Evolutionary conservation across 1,140 invertebrate species (phyloP).

Genomic region (Aphelinus certus): DNA sequence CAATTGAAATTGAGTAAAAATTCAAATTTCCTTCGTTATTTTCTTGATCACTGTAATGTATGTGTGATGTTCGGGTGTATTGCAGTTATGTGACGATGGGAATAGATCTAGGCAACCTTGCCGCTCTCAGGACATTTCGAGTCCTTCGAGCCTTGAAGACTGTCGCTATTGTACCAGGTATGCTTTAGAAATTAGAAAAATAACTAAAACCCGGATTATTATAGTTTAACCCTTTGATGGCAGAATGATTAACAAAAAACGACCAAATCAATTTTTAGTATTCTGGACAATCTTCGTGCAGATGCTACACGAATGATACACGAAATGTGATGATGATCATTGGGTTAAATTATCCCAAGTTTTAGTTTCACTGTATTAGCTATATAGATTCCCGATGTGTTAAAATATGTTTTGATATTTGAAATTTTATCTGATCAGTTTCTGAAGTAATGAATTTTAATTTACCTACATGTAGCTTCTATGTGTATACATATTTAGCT

Average conservation of each 20-base stretch:
- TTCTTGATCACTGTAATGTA: slow-evolving; percentile 66
- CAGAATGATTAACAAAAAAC: too few relatives aligned
- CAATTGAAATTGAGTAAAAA: slow-evolving; percentile 21
- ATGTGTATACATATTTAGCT: slow-evolving; percentile 23
- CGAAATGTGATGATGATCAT: neutral
- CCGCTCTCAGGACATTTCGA: slow-evolving; percentile 97
- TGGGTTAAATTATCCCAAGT: slow-evolving; percentile 36
- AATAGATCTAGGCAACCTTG: slow-evolving; percentile 97
- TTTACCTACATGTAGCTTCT: neutral
- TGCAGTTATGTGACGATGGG: slow-evolving; percentile 98
- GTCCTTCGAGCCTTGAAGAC: slow-evolving; percentile 99
- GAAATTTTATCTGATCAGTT: too few relatives aligned
- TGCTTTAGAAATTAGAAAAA: slow-evolving; percentile 54
- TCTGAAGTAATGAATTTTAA: too few relatives aligned
- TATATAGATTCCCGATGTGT: too few relatives aligned
- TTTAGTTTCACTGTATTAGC: too few relatives aligned
- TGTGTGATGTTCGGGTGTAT: slow-evolving; percentile 68
- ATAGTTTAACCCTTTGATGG: neutral
- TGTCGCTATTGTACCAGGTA: slow-evolving; percentile 99
- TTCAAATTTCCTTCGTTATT: slow-evolving; percentile 41
- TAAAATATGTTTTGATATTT: too few relatives aligned
- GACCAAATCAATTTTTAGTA: too few relatives aligned
- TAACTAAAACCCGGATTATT: neutral
- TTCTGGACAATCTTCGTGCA: too few relatives aligned
- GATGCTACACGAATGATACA: neutral